A percentile compares a stretch with the other conserved stretches of the same genome.
These are phyloP conservation scores for Diadegma fenestrale DNA, from an alignment of 2,888 invertebrate genomes.

Conservation along the genomic window DNA sequence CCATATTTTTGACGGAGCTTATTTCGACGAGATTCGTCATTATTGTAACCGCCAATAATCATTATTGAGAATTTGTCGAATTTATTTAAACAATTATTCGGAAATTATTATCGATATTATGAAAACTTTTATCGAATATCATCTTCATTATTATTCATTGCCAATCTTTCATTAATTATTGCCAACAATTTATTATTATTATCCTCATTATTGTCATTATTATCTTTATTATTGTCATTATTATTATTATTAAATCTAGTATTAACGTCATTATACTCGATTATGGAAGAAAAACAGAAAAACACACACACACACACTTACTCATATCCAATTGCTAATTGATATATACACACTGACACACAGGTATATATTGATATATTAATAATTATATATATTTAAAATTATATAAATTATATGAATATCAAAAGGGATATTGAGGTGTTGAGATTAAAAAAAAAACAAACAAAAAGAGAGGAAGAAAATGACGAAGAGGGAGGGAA, in stretches of 20 bases:
- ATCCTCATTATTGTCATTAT: conserved; percentile 72
- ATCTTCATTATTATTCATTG: conserved; percentile 71
- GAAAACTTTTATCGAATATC: conserved; percentile 72
- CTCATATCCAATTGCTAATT: conserved; percentile 78
- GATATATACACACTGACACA: conserved; percentile 71
- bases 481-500: conserved; percentile 67
- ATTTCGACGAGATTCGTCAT: conserved; percentile 63
- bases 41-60: conserved; percentile 58
- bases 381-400: conserved; percentile 58
- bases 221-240: conserved; percentile 65
- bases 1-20: conserved; percentile 58
- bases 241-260: conserved; percentile 75
- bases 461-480: conserved; percentile 65
- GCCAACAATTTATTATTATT: conserved; percentile 71
- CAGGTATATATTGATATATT: conserved; percentile 63
- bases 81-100: conserved; percentile 68
- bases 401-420: conserved; percentile 54
- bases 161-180: conserved; percentile 75
- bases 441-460: conserved; percentile 70
- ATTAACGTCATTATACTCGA: conserved; percentile 72
- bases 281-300: conserved; percentile 52
- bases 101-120: conserved; percentile 68
- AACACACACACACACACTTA: conserved; percentile 63
- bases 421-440: conserved; percentile 72
- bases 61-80: conserved; percentile 61